Conservation (phyloP, 2,113 vertebrate species). For the Aptenodytes forsteri region DNA sequence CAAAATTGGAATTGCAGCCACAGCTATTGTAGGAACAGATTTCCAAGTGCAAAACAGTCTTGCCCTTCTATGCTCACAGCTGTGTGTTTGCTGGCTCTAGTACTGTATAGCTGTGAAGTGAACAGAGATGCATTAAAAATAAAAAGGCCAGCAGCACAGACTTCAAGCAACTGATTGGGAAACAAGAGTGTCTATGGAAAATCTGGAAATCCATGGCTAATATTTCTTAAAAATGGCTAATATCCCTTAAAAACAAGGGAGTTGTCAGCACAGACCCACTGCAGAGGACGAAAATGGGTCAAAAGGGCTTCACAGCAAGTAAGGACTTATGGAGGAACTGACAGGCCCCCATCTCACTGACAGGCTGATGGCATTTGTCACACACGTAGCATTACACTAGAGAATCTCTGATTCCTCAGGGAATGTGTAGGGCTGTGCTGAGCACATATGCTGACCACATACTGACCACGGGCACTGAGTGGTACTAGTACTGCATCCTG, state of each 20-base stretch:
- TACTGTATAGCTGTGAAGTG: neutral
- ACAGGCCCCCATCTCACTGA: neutral
- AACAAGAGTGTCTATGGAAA: neutral
- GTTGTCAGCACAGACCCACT: neutral
- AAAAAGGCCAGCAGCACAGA: neutral
- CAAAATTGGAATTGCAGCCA: neutral
- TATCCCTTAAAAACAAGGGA: neutral
- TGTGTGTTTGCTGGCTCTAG: neutral
- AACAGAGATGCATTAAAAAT: neutral
- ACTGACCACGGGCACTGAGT: rapidly evolving
- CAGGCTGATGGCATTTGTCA: neutral
- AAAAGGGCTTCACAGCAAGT: neutral
- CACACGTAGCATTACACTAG: rapidly evolving
- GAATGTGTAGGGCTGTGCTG: neutral
- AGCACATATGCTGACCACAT: neutral
- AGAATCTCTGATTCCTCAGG: neutral
- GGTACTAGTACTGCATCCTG: neutral
- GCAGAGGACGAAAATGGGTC: neutral
- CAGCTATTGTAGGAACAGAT: neutral
- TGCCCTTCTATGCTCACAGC: neutral
- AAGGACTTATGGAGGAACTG: neutral
- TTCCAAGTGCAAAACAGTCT: neutral
- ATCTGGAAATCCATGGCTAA: neutral
- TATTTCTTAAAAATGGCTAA: neutral
- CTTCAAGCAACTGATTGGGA: neutral